Evolutionary conservation across 2,113 vertebrate species (phyloP).

Genomic region (Cygnus buccinator): DNA sequence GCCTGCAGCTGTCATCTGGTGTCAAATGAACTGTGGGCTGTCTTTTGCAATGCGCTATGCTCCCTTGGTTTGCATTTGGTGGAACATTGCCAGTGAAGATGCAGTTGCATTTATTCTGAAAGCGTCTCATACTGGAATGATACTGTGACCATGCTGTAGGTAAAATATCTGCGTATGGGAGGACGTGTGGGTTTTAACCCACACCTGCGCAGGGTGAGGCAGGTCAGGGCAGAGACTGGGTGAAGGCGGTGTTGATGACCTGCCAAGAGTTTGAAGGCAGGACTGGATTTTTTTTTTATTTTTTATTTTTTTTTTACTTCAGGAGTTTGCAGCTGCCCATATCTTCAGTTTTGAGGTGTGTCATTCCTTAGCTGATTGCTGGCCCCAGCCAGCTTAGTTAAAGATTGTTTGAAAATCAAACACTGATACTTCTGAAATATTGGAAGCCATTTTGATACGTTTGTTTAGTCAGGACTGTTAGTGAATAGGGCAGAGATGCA

Average conservation of each 20-base stretch:
- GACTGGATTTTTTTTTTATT: accelerated
- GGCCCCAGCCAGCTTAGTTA: background rate
- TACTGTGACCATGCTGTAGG: accelerated
- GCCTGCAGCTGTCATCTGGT: background rate
- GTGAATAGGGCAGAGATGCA: background rate
- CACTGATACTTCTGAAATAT: background rate
- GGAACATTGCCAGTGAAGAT: background rate
- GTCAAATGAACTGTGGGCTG: background rate
- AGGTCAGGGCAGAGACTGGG: background rate
- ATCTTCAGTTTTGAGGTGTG: background rate
- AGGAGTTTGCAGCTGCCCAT: background rate
- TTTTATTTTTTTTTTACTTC: background rate
- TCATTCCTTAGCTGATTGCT: background rate
- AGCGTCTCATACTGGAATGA: background rate
- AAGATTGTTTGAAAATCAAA: background rate
- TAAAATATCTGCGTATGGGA: background rate
- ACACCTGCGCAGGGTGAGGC: accelerated
- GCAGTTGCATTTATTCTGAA: background rate
- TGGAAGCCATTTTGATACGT: background rate
- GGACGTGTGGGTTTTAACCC: background rate
- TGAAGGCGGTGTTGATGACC: background rate
- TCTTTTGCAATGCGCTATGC: accelerated
- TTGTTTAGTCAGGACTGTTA: background rate
- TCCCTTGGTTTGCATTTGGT: background rate
- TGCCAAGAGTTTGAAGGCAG: background rate